phyloP scores from a whole-genome alignment of 2,113 vertebrate genomes.

The Periophthalmodon schlosseri region DNA sequence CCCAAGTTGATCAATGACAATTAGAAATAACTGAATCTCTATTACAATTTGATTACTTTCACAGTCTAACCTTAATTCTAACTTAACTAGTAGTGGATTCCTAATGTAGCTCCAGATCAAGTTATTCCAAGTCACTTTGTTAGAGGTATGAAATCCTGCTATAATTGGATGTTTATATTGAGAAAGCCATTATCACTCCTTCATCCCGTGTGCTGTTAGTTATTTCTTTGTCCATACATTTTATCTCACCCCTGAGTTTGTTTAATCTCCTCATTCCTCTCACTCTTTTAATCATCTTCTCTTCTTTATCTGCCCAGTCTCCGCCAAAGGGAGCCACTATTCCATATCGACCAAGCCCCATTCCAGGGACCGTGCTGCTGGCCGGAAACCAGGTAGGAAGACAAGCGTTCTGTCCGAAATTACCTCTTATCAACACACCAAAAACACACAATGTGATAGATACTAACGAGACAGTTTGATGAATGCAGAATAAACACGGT shows the following conservation, averaged over 20 bases:
- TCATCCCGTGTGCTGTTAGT: not conserved
- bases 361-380: conserved; percentile 85
- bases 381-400: conserved; percentile 90
- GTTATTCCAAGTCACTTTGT: no score
- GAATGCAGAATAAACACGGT: not conserved
- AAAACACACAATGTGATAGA: not conserved
- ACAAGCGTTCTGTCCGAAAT: not conserved
- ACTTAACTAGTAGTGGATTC: no score
- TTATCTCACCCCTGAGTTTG: not conserved
- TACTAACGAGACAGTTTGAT: not conserved
- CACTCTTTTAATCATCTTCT: not conserved
- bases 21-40: no score
- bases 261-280: conserved; percentile 5
- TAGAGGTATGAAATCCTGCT: not conserved
- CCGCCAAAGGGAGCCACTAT: conserved; percentile 95
- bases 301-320: conserved; percentile 76
- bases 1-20: no score
- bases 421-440: not conserved
- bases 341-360: conserved; percentile 89
- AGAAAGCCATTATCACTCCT: not conserved
- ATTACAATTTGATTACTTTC: no score
- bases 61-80: no score
- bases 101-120: no score
- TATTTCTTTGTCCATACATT: conserved; percentile 1
- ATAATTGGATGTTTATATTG: not conserved